Evolutionary conservation across 2,113 vertebrate species (phyloP), one percentile per base, ranked within the genome.

Genomic region (Poeciliopsis occidentalis): DNA sequence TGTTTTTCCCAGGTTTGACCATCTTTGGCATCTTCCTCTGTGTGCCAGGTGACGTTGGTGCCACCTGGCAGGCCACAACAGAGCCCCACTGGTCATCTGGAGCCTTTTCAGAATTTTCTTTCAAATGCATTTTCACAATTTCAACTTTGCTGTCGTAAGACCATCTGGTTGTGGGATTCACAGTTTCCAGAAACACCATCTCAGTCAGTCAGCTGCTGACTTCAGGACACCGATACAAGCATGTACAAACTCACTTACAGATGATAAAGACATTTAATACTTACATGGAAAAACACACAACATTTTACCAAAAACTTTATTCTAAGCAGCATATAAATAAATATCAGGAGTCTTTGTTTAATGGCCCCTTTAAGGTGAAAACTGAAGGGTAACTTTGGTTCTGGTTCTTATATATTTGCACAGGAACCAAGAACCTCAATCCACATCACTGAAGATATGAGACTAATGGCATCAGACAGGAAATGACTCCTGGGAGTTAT

Each of bases 1-100:
- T 24, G 29, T 67, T 19, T 47, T 85, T 83, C 83, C 69, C 17
- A 15, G 82, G 71, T 88, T 88, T 89, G 85, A 91, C 91, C 84
- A 87, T 81, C 69, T 79, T 82, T 89, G 88, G 87, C 84, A 73
- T 29, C 67, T 70, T 63, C 77, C 29, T 84, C 62, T 31, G 47
- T 66, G 78, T 26, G 34, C 27, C 27, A 72, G 29, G 65, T 65
- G 67, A 69, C 78, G 65, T 22, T 22, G 39, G 71, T 73, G 83
- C 85, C 73, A 71, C 82, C 88, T 91, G 89, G 78, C 83, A 83
- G 60, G 62, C 30, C 54, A 32, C 63, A 67, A 47, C 80, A 60
- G 13, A 80, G 66, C 3, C 1, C 26, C 44, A 26, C 62, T 47
- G 63, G 65, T 75, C 76, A 75, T 68, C 22, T 70, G 64, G 51